Conservation (phyloP, 35 echinoderm and acorn worm species). For the Heliocidaris erythrogramma region DNA sequence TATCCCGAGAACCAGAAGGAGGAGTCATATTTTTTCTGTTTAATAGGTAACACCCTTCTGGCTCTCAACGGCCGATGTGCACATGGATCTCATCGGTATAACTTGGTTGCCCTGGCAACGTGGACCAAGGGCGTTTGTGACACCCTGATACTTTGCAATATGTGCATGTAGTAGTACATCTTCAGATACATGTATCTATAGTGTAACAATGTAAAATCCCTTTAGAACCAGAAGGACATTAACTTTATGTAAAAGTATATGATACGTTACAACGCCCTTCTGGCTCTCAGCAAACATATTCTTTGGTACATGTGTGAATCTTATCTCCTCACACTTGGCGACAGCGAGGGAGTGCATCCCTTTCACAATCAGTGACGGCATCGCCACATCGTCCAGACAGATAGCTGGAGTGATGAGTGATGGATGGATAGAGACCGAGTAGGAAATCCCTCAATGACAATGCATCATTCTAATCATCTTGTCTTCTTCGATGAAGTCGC, state of each 20-base stretch:
- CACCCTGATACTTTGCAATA: too few relatives aligned
- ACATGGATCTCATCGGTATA: too few relatives aligned
- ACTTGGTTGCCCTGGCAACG: too few relatives aligned
- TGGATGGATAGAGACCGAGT: background rate
- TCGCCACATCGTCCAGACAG: background rate
- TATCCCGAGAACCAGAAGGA: too few relatives aligned
- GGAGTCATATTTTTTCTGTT: too few relatives aligned
- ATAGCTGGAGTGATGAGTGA: constrained; percentile 19
- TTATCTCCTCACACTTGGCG: background rate
- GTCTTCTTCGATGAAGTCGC: background rate
- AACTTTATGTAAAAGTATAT: background rate
- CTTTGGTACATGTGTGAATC: background rate
- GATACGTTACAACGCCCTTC: background rate
- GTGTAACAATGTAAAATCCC: too few relatives aligned
- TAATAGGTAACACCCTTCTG: too few relatives aligned
- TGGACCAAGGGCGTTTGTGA: too few relatives aligned
- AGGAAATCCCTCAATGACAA: constrained; percentile 27
- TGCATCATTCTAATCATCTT: constrained; percentile 18
- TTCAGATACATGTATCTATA: background rate
- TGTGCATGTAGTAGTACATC: background rate
- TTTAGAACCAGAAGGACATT: background rate
- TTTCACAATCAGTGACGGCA: background rate
- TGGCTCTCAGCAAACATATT: background rate
- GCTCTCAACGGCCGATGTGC: too few relatives aligned
- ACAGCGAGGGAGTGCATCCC: background rate